A percentile compares a stretch with the other conserved stretches of the same genome.
phyloP scores from a whole-genome alignment of 2,888 invertebrate species.

The Trichogramma evanescens region DNA sequence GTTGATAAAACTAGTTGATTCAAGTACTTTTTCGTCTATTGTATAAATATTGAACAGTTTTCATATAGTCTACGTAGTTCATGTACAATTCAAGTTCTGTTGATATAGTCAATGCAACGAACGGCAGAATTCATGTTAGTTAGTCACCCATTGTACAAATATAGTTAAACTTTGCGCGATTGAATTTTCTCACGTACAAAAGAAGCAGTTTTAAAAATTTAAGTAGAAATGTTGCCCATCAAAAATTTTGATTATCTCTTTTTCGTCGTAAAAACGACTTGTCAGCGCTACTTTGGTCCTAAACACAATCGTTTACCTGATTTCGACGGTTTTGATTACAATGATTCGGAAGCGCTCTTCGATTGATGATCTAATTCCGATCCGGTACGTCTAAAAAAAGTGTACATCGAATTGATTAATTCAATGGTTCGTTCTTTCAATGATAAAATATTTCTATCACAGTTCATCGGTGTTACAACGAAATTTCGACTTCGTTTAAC shows the following conservation, averaged over 20 bases:
- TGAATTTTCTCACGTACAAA: neutral
- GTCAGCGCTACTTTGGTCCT: too few species aligned
- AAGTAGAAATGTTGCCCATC: too few species aligned
- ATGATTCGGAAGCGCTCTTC: too few species aligned
- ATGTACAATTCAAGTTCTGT: conserved; percentile 31
- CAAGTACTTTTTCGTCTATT: conserved; percentile 36
- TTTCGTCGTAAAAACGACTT: too few species aligned
- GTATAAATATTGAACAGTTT: conserved; percentile 18
- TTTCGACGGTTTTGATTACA: too few species aligned
- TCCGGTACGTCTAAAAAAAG: too few species aligned
- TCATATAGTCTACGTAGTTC: conserved; percentile 27
- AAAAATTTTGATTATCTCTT: too few species aligned
- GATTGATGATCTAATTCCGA: too few species aligned
- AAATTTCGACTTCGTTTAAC: conserved; percentile 19
- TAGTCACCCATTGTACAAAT: neutral
- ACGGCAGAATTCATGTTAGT: neutral
- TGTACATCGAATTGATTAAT: too few species aligned
- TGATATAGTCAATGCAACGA: conserved; percentile 15
- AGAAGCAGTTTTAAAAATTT: neutral
- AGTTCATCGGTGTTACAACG: conserved; percentile 38
- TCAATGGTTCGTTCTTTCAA: conserved; percentile 16
- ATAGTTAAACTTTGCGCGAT: neutral
- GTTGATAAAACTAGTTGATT: conserved; percentile 23
- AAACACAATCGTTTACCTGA: too few species aligned
- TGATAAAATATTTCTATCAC: conserved; percentile 42